phyloP scores from a whole-genome alignment of 2,888 invertebrate genomes.

The Chorisops tibialis region DNA sequence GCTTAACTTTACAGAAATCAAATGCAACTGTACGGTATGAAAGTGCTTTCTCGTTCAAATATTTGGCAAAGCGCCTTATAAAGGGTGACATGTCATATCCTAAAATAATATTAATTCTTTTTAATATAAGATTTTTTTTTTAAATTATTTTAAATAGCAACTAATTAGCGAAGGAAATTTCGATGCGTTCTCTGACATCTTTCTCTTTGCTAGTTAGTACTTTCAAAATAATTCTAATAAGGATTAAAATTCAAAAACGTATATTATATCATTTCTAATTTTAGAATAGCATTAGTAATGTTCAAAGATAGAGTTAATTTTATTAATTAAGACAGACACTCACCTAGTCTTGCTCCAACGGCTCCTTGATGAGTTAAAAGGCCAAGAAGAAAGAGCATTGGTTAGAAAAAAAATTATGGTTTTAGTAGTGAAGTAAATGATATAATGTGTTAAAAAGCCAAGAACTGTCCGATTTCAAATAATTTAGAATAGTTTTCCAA shows the following conservation, averaged over 20 bases:
- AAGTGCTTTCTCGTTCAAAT: conserved; percentile 97
- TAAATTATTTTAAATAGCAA: too few relatives aligned
- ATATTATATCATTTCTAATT: neutral
- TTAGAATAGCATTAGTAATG: conserved; percentile 18
- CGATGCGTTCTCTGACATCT: too few relatives aligned
- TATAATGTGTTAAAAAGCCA: conserved; percentile 7
- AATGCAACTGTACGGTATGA: conserved; percentile 98
- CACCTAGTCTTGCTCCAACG: conserved; percentile 65
- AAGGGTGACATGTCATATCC: conserved; percentile 99
- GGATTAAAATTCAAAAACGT: too few relatives aligned
- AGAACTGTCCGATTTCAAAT: conserved; percentile 1
- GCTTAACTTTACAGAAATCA: conserved; percentile 99
- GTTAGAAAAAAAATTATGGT: conserved; percentile 38
- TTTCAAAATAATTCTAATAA: too few relatives aligned
- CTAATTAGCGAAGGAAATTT: too few relatives aligned
- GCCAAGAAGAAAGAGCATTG: conserved; percentile 43
- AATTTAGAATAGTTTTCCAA: conserved; percentile 5
- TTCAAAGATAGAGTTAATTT: conserved; percentile 6
- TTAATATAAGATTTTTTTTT: conserved; percentile 32
- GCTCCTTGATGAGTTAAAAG: conserved; percentile 54
- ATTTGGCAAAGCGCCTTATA: conserved; percentile 97
- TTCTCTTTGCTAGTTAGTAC: too few relatives aligned
- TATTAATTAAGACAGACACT: conserved; percentile 48
- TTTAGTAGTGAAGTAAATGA: conserved; percentile 19
- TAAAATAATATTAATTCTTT: conserved; percentile 50